Conservation (phyloP, 2,113 vertebrate genomes). For the Trichechus manatus region DNA sequence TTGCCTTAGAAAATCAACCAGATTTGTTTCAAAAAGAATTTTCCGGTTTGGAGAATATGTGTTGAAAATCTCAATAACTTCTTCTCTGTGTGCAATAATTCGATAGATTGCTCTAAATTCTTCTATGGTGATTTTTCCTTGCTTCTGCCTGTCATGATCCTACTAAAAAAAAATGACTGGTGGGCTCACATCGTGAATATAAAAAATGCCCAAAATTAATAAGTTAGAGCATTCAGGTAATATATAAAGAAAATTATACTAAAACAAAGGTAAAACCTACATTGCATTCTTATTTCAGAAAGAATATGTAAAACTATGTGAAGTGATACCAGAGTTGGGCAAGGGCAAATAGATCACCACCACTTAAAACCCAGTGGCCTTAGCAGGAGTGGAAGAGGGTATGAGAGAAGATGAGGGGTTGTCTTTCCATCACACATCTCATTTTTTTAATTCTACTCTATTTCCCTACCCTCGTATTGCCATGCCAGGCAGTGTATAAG, state of each 20-base stretch:
- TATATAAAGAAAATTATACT: background rate
- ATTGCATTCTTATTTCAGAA: background rate
- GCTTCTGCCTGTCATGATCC: slow-evolving; percentile 78
- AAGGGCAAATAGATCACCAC: background rate
- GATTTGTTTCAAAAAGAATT: slow-evolving; percentile 68
- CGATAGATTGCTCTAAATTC: slow-evolving; percentile 88
- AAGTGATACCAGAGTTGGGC: background rate
- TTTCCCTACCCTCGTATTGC: background rate
- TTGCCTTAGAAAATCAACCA: slow-evolving; percentile 84
- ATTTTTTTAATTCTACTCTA: background rate
- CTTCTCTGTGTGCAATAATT: slow-evolving; percentile 83
- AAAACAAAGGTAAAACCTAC: slow-evolving; percentile 28
- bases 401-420: background rate
- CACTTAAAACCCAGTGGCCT: background rate
- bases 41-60: slow-evolving; percentile 77
- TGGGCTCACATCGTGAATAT: slow-evolving; percentile 45
- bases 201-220: slow-evolving; percentile 38
- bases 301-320: background rate
- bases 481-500: background rate
- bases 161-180: slow-evolving; percentile 80
- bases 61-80: slow-evolving; percentile 86
- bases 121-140: slow-evolving; percentile 83
- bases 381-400: background rate
- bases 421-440: background rate
- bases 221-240: background rate